A percentile compares a stretch with the other conserved stretches of the same genome.
phyloP scores from a whole-genome alignment of 1,140 invertebrate species.

The Drosophila mayri region DNA sequence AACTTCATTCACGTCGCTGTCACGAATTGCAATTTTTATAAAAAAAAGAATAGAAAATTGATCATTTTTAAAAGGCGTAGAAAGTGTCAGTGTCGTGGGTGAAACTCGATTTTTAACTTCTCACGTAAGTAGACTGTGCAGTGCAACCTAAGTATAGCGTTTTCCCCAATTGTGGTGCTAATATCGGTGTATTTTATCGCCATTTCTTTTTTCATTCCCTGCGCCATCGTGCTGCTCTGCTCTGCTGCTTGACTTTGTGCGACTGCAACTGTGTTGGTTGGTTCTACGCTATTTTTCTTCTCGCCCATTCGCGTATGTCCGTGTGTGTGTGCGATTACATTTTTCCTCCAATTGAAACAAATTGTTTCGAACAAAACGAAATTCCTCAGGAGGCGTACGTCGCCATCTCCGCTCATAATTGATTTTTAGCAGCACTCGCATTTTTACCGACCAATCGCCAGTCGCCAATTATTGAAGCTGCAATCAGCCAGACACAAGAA shows the following conservation, averaged over 20 bases:
- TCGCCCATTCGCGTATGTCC: constrained; percentile 16
- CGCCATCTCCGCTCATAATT: constrained; percentile 35
- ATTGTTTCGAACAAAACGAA: constrained; percentile 35
- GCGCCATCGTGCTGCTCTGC: constrained; percentile 52
- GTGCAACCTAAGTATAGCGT: not conserved
- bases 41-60: constrained; percentile 51
- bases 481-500: constrained; percentile 35
- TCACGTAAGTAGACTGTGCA: constrained; percentile 53
- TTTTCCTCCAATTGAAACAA: constrained; percentile 63
- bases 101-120: constrained; percentile 20
- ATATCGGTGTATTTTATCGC: constrained; percentile 59
- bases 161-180: constrained; percentile 3
- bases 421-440: constrained; percentile 26
- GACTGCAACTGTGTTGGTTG: constrained; percentile 67
- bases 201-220: constrained; percentile 75
- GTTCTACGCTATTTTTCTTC: constrained; percentile 54
- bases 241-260: constrained; percentile 50
- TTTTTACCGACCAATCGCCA: constrained; percentile 19
- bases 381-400: constrained; percentile 28
- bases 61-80: constrained; percentile 51
- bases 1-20: constrained; percentile 77
- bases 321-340: constrained; percentile 55
- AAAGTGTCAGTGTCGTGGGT: constrained; percentile 43
- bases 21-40: constrained; percentile 79
- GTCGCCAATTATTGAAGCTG: constrained; percentile 7